Evolutionary conservation across 2,888 invertebrate species (phyloP).

Genomic region (Odontomyia ornata): DNA sequence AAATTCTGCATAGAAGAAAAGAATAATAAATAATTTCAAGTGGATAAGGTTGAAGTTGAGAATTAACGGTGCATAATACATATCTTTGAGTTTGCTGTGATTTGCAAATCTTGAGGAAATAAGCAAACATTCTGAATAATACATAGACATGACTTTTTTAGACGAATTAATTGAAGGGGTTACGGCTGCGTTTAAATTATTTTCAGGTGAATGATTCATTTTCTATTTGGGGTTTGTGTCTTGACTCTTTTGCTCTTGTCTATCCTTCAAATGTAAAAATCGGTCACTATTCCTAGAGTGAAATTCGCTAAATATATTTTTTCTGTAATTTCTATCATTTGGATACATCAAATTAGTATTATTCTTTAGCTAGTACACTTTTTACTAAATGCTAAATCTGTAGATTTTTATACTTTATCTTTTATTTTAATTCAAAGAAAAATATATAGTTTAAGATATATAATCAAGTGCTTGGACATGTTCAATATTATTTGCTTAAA

Average conservation of each 20-base stretch:
- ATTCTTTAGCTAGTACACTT: slow-evolving; percentile 38
- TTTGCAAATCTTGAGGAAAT: slow-evolving; percentile 18
- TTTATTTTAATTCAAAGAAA: slow-evolving; percentile 31
- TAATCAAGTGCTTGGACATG: slow-evolving; percentile 41
- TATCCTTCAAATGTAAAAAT: slow-evolving; percentile 9
- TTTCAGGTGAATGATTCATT: too few relatives aligned
- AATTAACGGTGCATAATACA: background rate
- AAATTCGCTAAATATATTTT: slow-evolving; percentile 14
- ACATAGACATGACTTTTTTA: too few relatives aligned
- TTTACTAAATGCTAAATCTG: slow-evolving; percentile 41
- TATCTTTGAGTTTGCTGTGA: slow-evolving; percentile 7
- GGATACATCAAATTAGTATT: slow-evolving; percentile 43
- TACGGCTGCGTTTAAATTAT: too few relatives aligned
- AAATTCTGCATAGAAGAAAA: slow-evolving; percentile 9
- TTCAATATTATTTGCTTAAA: slow-evolving; percentile 39
- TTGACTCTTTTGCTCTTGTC: slow-evolving; percentile 34
- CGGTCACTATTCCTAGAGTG: slow-evolving; percentile 22
- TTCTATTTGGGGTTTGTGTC: too few relatives aligned
- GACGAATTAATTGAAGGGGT: too few relatives aligned
- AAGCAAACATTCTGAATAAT: background rate
- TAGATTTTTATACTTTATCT: slow-evolving; percentile 29
- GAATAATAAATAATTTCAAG: background rate
- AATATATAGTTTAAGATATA: slow-evolving; percentile 40
- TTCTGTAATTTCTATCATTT: slow-evolving; percentile 29
- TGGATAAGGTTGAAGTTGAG: background rate